Conservation (phyloP, 1,140 invertebrate species). For the Eupristina koningsbergeri region DNA sequence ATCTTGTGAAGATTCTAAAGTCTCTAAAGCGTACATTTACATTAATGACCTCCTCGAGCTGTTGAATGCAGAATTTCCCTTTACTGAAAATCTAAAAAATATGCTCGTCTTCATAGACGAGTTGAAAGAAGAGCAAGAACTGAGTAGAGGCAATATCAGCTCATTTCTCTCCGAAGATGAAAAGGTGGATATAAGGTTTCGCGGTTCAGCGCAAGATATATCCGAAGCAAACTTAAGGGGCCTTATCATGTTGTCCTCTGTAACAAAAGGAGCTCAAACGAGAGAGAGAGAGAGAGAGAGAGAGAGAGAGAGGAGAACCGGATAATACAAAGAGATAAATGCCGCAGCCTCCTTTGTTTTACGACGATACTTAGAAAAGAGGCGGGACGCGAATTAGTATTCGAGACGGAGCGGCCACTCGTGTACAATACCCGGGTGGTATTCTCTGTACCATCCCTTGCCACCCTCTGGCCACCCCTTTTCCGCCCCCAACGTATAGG, state of each 20-base stretch:
- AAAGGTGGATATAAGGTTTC: slow-evolving; percentile 41
- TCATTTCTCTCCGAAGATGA: not conserved
- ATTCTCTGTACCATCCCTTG: too few species aligned
- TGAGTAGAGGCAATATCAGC: slow-evolving; percentile 10
- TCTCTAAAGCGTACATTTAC: not conserved
- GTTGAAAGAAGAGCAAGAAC: not conserved
- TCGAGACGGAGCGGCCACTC: slow-evolving; percentile 35
- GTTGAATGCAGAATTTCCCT: not conserved
- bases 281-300: not conserved
- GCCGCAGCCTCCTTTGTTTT: slow-evolving; percentile 46
- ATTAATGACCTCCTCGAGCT: slow-evolving; percentile 7
- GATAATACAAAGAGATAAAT: slow-evolving; percentile 42
- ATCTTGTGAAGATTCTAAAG: too few species aligned
- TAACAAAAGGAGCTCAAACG: slow-evolving; percentile 32
- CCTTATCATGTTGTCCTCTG: slow-evolving; percentile 39
- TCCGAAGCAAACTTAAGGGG: slow-evolving; percentile 34
- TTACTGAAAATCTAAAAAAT: not conserved
- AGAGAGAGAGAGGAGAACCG: not conserved
- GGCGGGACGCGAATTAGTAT: slow-evolving; percentile 42
- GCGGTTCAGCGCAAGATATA: slow-evolving; percentile 33
- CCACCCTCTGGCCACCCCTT: not conserved
- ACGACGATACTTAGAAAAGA: slow-evolving; percentile 43
- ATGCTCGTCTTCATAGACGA: not conserved
- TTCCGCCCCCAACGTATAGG: too few species aligned
- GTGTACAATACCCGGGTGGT: slow-evolving; percentile 17